Conservation (phyloP, 2,888 invertebrate genomes). For the Sminthurinus aureus region DNA sequence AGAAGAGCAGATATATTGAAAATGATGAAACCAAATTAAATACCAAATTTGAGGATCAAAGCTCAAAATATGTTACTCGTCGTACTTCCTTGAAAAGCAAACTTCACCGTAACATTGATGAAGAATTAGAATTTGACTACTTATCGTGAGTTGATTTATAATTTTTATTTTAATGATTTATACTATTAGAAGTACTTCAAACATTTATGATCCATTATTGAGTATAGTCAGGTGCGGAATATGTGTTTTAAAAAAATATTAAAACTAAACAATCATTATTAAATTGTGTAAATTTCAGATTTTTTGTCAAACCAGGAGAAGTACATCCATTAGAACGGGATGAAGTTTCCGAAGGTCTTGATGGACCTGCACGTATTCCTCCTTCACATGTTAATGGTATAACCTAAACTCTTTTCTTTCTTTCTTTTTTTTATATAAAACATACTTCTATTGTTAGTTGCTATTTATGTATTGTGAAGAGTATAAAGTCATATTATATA, state of each 20-base stretch:
- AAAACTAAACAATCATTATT: too few species aligned
- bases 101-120: slow-evolving; percentile 49
- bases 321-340: slow-evolving; percentile 42
- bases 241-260: too few species aligned
- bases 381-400: slow-evolving; percentile 45
- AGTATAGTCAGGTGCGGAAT: too few species aligned
- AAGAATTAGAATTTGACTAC: slow-evolving; percentile 56
- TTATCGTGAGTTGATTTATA: slow-evolving; percentile 31
- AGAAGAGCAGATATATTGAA: slow-evolving; percentile 48
- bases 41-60: slow-evolving; percentile 52
- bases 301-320: slow-evolving; percentile 46
- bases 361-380: slow-evolving; percentile 26
- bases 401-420: too few species aligned
- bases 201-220: too few species aligned
- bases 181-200: too few species aligned
- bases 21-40: slow-evolving; percentile 49
- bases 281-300: not conserved
- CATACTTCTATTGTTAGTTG: not conserved
- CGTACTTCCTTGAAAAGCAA: slow-evolving; percentile 50
- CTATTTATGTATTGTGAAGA: not conserved
- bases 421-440: slow-evolving; percentile 26
- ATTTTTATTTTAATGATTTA: too few species aligned
- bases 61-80: slow-evolving; percentile 50
- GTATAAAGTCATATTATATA: not conserved
- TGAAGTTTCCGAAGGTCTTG: slow-evolving; percentile 28